Evolutionary conservation across 2,113 vertebrate genomes (phyloP), one percentile per base, ranked within the genome.

Genomic region (Corynorhinus townsendii): DNA sequence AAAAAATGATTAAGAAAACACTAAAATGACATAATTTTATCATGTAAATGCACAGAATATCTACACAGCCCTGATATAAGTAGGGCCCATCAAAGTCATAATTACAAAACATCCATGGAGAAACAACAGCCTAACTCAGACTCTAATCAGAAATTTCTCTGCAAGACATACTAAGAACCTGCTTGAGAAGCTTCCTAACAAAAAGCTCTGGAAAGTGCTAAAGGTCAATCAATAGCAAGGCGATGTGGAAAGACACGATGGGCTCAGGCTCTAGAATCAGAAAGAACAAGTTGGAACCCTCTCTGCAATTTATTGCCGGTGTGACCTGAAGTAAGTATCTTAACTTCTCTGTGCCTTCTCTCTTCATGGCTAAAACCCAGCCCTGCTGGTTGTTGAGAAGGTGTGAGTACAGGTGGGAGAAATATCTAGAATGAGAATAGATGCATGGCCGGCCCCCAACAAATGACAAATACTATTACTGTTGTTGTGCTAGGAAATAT

Each of bases 401-500:
- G 5, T 68, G 30, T 77, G 38, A 76, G 38, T 30, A 52, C 85
- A 85, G 12, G 28, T 8, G 45, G 72, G 22, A 89, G 33, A 90
- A 93, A 45, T 71, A 73, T 59, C 66, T 40, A 47, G 38, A 90
- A 35, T 49, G 9, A 76, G 12, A 72, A 69, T 15, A 26, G n/a
- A 54, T 40, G 0, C 7, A 26, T 1, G 16, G 33, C 26, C 59
- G 72, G 30, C 14, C 19, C 11, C 56, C 45, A 45, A 33, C 0
- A 0, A 49, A 30, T 2, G 4, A 10, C 45, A 89, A 14, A 11
- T 66, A 68, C 69, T 73, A 26, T 40, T 40, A 59, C 11, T 68
- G 73, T 73, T 64, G 75, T 84, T 38, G 19, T 43, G 15, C 73
- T 54, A 89, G n/a, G 71, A 94, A 92, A 64, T 72, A 92, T 45